Conservation (phyloP, 2,113 vertebrate species). For the Tachysurus vachellii region DNA sequence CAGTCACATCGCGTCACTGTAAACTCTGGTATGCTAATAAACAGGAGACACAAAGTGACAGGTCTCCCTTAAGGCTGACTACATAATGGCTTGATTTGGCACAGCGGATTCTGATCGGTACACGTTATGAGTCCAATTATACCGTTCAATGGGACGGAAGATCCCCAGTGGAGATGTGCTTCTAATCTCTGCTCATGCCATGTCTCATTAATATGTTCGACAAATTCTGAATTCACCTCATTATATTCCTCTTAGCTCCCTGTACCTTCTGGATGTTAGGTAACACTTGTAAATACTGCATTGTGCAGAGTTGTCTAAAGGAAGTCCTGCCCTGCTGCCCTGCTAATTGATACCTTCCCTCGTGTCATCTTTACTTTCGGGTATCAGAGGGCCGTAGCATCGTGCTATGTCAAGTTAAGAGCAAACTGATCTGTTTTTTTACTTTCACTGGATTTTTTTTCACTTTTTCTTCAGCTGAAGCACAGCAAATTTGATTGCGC, state of each 20-base stretch:
- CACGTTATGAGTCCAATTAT: constrained; percentile 42
- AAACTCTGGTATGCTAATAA: constrained; percentile 11
- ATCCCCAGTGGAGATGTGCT: constrained; percentile 32
- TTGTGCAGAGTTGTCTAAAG: constrained; percentile 6
- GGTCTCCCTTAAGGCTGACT: constrained; percentile 17
- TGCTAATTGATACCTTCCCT: not conserved
- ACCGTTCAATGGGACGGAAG: constrained; percentile 46
- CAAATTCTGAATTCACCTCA: constrained; percentile 38
- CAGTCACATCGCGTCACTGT: not conserved
- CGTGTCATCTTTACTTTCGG: constrained; percentile 17
- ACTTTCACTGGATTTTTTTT: not conserved
- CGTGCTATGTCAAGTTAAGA: not conserved
- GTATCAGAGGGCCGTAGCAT: not conserved
- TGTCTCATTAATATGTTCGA: constrained; percentile 47
- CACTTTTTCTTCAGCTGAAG: not conserved
- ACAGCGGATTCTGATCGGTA: constrained; percentile 22
- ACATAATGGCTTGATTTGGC: constrained; percentile 27
- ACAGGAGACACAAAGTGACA: constrained; percentile 27
- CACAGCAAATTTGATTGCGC: constrained; percentile 23
- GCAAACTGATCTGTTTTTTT: constrained; percentile 5
- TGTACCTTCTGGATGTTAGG: constrained; percentile 10
- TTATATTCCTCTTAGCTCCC: constrained; percentile 11
- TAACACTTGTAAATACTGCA: constrained; percentile 1
- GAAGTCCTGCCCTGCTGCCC: not conserved
- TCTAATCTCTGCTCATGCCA: constrained; percentile 33